Evolutionary conservation across 2,797 vertebrate genomes (phyloP), one percentile per base, ranked within the genome.

Genomic region (Oryzias sinensis): DNA sequence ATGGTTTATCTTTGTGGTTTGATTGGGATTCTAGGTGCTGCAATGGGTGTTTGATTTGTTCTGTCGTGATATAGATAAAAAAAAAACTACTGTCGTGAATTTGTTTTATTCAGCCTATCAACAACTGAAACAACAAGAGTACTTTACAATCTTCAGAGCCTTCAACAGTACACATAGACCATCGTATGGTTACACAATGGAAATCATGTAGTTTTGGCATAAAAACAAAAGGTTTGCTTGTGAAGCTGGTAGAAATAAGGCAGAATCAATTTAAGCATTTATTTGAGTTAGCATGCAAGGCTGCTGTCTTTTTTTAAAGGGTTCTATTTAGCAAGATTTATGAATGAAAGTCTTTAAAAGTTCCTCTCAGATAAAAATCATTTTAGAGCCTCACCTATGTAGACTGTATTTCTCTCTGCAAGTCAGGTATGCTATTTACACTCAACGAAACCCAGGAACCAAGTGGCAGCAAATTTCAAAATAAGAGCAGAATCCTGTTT

Each of bases 81-180:
- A 70, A 11, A 50, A 25, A 46, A 29, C 14, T 18, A 9, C 20
- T 2, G 33, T 37, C 9, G 3, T 22, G 40, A 44, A 51, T 51
- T 62, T 49, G 77, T 87, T 86, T 64, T 22, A 88, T 88, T 83
- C 61, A 80, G 73, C 69, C 65, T 68, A 62, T 83, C 68, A 79
- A 74, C 68, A 84, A 74, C 69, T 76, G 75, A 83, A 78, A 66
- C 33, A 4, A 37, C 33, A 37, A 37, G 9, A 37, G 68, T 76
- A 79, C 70, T 64, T 62, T 80, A 83, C 73, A 83, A 76, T 72
- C 70, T 69, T 77, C 49, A 73, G 68, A 57, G 51, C 49, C 49
- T 80, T 77, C 49, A 79, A 83, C 77, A 83, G 43, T 51, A 53
- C 61, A 76, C 41, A 77, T 54, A 77, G 76, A 41, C 77, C 61